These are phyloP conservation scores for Enteromius fasciolatus DNA, from an alignment of 2,797 vertebrate species.

Conservation along the genomic window DNA sequence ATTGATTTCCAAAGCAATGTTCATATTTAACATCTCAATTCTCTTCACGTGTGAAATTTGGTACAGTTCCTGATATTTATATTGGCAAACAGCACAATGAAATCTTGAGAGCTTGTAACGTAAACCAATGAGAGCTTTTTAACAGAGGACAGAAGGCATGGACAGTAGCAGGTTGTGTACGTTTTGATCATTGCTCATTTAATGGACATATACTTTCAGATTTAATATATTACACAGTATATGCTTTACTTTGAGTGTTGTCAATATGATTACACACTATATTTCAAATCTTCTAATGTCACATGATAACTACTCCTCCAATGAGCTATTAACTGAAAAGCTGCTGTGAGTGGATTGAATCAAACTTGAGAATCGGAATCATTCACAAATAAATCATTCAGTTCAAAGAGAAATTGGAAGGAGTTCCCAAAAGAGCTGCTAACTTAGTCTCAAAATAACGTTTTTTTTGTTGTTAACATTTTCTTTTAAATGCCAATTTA, in stretches of 20 bases:
- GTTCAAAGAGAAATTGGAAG: neutral
- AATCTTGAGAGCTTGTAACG: neutral
- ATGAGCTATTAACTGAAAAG: neutral
- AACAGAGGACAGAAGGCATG: neutral
- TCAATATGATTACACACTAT: neutral
- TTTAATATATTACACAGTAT: neutral
- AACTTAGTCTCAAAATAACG: neutral
- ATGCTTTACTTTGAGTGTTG: neutral
- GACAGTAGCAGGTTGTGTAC: neutral
- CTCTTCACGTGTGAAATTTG: neutral
- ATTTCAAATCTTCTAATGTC: neutral
- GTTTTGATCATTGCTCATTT: neutral
- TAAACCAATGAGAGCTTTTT: neutral
- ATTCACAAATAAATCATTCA: neutral
- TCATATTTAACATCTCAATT: neutral
- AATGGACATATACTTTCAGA: neutral
- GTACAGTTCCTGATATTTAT: neutral
- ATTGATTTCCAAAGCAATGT: neutral
- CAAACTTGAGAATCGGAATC: neutral
- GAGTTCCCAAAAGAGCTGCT: neutral
- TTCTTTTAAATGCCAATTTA: neutral
- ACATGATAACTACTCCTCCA: neutral
- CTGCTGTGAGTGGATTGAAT: neutral
- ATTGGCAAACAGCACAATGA: neutral
- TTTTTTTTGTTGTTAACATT: neutral